Percentiles rank a stretch among this genome's conserved stretches.
phyloP scores from a whole-genome alignment of 2,113 vertebrate genomes.

The Haemorhous mexicanus region DNA sequence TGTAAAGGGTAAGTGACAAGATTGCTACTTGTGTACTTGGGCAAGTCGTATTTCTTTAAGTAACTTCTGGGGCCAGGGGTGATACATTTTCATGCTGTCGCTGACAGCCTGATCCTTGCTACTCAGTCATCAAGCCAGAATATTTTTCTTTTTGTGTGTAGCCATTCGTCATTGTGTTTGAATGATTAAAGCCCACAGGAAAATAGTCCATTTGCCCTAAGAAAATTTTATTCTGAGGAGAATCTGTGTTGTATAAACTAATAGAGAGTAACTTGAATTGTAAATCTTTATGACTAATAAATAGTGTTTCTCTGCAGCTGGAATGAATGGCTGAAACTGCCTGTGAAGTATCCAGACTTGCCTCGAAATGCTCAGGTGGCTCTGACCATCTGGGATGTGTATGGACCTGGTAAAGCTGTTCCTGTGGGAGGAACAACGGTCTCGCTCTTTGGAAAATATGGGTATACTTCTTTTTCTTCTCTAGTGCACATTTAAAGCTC shows the following conservation, averaged over 20 bases:
- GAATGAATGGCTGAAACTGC: constrained; percentile 96
- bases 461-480: constrained; percentile 71
- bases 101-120: not conserved
- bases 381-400: constrained; percentile 96
- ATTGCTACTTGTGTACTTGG: not conserved
- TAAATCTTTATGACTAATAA: not conserved
- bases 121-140: not conserved
- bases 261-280: not conserved
- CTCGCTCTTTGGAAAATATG: constrained; percentile 95
- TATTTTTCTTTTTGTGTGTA: not conserved
- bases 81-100: accelerated
- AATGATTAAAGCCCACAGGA: not conserved
- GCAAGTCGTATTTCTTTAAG: not conserved
- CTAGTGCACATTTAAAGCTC: not conserved
- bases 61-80: not conserved
- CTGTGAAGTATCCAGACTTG: constrained; percentile 95
- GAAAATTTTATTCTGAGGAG: not conserved
- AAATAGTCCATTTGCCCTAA: not conserved
- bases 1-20: not conserved
- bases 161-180: not conserved
- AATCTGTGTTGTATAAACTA: not conserved
- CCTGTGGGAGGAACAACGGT: constrained; percentile 96
- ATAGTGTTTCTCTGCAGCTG: constrained; percentile 75
- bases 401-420: constrained; percentile 91
- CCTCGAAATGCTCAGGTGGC: constrained; percentile 94